Base-by-base conservation (phyloP, 2,113 vertebrate genomes). In the Panurus biarmicus region DNA sequence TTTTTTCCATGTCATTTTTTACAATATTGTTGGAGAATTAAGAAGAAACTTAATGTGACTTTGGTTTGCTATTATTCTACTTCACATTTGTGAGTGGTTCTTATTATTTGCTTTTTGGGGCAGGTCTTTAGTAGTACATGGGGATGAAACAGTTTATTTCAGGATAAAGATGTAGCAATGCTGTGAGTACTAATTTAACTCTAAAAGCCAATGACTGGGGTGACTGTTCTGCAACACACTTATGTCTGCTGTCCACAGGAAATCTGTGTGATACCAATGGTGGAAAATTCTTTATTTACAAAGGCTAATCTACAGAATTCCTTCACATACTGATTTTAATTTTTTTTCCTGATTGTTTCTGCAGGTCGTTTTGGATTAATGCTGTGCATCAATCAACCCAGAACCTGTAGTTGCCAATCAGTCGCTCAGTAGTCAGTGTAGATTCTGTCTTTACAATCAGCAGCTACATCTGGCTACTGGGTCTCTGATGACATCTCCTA, bases 401-500 rank as follows among this genome's bases (percentile, higher is more conserved):
- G 88, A 91, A 91, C 67, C 35, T 95, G 76, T 97, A 95, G 97
- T 90, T 97, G 94, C 80, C 85, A 95, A 94, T 98, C 98, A 96
- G 93, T 97, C 98, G 99, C 99, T 99, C 99, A 99, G 99, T 99
- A 99, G 98, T 98, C 99, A 99, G 99, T 99, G 99, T 99, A 99
- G 99, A 99, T 99, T 98, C 99, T 99, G 99, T 99, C 94, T 95
- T 98, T 96, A 94, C 96, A 98, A 98, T 99, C 99, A 99, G 99
- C 98, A 99, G 99, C 99, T 99, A 99, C 99, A 99, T 99, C 99
- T 99, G 99, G 99, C 99, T 99, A 99, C 99, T 99, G 99, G 99
- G 99, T 99, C 99, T 99, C 99, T 97, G 98, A 98, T 98, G 97
- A 97, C 98, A 98, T 98, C 96, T 97, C 97, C 29, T 94, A 85